Conservation (phyloP, 2,797 vertebrate species). For the Micropoecilia bifurca region DNA sequence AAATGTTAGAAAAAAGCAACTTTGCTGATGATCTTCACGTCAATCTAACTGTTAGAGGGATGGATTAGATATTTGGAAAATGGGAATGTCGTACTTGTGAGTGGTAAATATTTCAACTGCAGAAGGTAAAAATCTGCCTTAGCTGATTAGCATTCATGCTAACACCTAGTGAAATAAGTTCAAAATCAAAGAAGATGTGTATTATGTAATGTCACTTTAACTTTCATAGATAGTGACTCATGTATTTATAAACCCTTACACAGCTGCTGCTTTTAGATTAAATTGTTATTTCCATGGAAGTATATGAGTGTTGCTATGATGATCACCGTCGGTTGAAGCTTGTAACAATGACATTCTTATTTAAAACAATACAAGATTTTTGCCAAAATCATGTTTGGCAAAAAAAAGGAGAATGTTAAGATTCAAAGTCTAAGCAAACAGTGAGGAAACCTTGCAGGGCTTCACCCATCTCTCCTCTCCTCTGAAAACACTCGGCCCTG, state of each 20-base stretch:
- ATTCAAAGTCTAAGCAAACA: too few species aligned
- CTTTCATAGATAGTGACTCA: too few species aligned
- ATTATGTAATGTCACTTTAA: too few species aligned
- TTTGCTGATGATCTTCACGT: background rate
- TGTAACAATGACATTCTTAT: background rate
- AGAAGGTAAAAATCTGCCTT: too few species aligned
- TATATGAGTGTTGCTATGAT: background rate
- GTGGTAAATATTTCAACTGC: background rate
- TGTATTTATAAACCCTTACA: background rate
- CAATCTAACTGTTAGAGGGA: background rate
- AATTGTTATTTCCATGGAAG: background rate
- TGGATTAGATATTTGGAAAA: background rate
- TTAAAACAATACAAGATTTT: background rate
- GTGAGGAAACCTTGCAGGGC: background rate
- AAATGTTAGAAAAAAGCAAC: background rate
- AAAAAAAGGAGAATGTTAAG: too few species aligned
- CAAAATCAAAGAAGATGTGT: too few species aligned
- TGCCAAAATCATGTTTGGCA: too few species aligned
- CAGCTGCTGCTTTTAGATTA: background rate
- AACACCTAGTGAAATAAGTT: too few species aligned
- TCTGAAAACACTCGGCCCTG: conserved; percentile 16
- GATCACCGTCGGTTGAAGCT: background rate
- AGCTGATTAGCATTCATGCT: too few species aligned
- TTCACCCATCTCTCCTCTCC: background rate
- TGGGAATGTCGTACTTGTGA: background rate